Evolutionary conservation across 2,113 vertebrate species (phyloP), one percentile per base, ranked within the genome.

Genomic region (Dendropsophus ebraccatus): DNA sequence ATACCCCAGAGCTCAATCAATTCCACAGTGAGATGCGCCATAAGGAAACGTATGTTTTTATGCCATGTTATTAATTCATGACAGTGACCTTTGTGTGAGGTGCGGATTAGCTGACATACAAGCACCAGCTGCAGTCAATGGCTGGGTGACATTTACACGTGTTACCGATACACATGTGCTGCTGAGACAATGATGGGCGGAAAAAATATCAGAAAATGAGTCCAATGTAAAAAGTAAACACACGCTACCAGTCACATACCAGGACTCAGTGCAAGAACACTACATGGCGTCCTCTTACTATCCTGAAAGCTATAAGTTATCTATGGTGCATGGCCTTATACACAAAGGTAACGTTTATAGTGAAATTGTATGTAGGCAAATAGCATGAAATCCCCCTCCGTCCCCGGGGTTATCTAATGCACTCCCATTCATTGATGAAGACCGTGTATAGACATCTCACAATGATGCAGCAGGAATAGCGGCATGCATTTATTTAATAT

Each of bases 61-160:
- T 76, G n/a, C 19, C 72, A 25, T 32, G 25, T 77, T 62, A 84
- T 77, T 76, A 84, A 77, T 84, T 76, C 32, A 84, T 84, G 83
- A 65, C 72, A 17, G 41, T 84, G 83, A 84, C 83, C 83, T 84
- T 84, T 84, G 54, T 65, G 25, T 45, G 28, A 60, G 54, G 73
- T 84, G n/a, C 65, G 83, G 83, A 84, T 84, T 84, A 84, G 83
- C 72, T 65, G 72, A 62, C n/a, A 84, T 77, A 65, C 72, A 84
- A 84, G 76, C 60, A 84, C 37, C 62, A 76, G 56, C 76, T 75
- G 83, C 25, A 84, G 72, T 84, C 83, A 67, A 45, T 49, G 83
- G 28, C 72, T 65, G 72, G 72, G 21, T 74, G 83, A 76, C 83
- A 84, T 84, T 84, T 84, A 84, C 28, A 74, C 82, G 37, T 37